These are phyloP conservation scores for Agapornis roseicollis DNA, from an alignment of 2,113 vertebrate genomes.

Conservation along the genomic window DNA sequence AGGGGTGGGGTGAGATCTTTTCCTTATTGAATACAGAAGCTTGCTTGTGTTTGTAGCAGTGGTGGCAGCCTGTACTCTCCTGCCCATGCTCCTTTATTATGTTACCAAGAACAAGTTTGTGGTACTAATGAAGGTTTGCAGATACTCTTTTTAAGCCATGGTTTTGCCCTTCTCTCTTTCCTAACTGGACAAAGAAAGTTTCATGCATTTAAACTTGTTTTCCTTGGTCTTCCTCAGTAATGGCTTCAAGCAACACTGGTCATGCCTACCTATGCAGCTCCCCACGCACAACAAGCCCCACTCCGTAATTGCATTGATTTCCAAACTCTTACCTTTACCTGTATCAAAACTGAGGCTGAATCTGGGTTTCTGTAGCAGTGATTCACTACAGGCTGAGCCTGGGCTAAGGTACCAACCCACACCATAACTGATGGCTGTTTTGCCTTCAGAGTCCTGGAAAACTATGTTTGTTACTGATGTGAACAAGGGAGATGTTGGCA, in stretches of 20 bases:
- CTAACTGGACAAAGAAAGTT: not conserved
- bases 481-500: not conserved
- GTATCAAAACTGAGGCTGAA: not conserved
- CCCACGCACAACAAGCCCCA: not conserved
- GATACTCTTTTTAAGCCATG: not conserved
- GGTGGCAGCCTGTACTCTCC: not conserved
- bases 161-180: not conserved
- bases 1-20: not conserved
- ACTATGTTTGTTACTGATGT: not conserved
- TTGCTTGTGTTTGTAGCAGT: not conserved
- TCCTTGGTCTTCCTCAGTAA: not conserved
- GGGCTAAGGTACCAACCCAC: not conserved
- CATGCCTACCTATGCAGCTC: fast-evolving
- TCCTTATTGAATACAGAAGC: not conserved
- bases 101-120: not conserved
- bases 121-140: not conserved
- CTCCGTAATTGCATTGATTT: not conserved
- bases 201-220: not conserved
- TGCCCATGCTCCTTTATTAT: not conserved
- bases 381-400: not conserved
- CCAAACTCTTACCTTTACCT: not conserved
- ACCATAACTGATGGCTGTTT: not conserved
- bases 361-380: not conserved
- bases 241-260: not conserved
- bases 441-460: not conserved